These are phyloP conservation scores for Parotia lawesii DNA, from an alignment of 2,113 vertebrate genomes.

Conservation along the genomic window DNA sequence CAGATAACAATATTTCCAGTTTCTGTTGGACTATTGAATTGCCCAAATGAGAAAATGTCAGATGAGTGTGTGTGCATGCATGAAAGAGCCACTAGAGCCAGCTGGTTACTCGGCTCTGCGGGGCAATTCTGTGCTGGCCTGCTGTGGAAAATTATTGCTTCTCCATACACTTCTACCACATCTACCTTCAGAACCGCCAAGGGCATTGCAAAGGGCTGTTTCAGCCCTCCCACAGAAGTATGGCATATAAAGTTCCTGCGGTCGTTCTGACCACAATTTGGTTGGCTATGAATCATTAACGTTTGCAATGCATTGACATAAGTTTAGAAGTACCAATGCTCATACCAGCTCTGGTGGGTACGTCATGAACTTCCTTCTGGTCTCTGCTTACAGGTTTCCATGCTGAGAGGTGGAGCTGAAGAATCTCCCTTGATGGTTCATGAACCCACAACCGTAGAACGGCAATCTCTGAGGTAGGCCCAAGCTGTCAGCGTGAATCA, in stretches of 20 bases:
- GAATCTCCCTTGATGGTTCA: neutral
- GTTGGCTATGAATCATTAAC: neutral
- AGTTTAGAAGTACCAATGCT: neutral
- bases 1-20: neutral
- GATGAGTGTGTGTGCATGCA: neutral
- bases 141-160: neutral
- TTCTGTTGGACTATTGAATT: neutral
- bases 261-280: neutral
- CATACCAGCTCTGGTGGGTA: fast-evolving
- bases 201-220: neutral
- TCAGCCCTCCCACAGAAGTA: neutral
- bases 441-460: neutral
- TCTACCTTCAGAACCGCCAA: neutral
- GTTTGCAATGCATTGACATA: neutral
- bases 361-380: neutral
- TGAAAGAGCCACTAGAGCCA: neutral
- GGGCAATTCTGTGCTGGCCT: neutral
- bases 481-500: fast-evolving
- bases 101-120: neutral
- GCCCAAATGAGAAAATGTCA: neutral
- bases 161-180: neutral
- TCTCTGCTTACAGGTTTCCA: neutral
- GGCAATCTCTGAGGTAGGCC: neutral
- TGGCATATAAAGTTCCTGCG: neutral
- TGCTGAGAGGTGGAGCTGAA: neutral